Evolutionary conservation across 2,113 vertebrate species (phyloP), one percentile per base, ranked within the genome.

Genomic region (Ammospiza nelsoni): DNA sequence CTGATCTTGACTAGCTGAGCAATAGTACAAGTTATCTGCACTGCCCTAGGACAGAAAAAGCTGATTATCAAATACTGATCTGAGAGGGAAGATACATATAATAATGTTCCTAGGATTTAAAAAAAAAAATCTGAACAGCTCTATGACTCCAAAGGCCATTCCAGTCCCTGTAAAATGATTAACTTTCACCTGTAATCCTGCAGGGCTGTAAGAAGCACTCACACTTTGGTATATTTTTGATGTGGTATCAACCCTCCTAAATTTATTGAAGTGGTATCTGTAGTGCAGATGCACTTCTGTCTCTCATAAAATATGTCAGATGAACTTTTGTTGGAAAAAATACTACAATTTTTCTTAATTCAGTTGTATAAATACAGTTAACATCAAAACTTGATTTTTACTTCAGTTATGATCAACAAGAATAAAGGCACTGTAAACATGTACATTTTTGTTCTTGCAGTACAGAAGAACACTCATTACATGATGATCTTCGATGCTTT

Each of bases 401-500:
- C 11, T 73, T 78, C 27, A 44, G 0, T 90, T 46, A 55, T 23
- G 6, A n/a, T 55, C 35, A 85, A 24, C 10, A 58, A 83, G 35
- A 77, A 48, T 8, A 76, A 67, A 76, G 39, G 15, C 23, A 78
- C 33, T 52, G 33, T 65, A 51, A 89, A 46, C 10, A 46, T 54
- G 5, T 19, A n/a, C 2, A 9, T 85, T 95, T 85, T 72, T 95
- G 12, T 92, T 96, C 54, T 92, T 59, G 89, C 87, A 99, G 98
- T 98, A 96, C 98, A 98, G 94, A 98, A 98, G 96, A 99, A 98
- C 24, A 98, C 98, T 68, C 98, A 98, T 90, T 98, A 98, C 87
- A 98, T 99, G 81, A 96, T 99, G 98, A 97, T 97, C 33, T 98
- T 99, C 3, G 99, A 99, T 72, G 98, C 97, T n/a, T 95, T 98